phyloP scores from a whole-genome alignment of 1,140 invertebrate species.

The Drosophila truncata region DNA sequence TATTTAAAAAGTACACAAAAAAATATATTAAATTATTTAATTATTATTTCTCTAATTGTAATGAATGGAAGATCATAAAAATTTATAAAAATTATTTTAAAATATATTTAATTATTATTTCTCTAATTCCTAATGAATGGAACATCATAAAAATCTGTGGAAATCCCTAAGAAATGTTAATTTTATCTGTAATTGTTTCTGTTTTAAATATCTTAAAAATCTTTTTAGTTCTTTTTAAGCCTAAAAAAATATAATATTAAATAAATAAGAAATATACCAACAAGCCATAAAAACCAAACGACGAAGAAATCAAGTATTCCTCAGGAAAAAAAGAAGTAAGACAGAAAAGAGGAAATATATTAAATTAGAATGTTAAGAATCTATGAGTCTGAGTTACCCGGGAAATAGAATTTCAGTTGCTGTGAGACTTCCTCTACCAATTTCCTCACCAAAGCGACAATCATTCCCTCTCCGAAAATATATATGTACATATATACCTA shows the following conservation, averaged over 20 bases:
- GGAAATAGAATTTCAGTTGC: background rate
- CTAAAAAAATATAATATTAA: background rate
- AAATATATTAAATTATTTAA: background rate
- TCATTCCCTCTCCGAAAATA: background rate
- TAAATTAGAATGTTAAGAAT: conserved; percentile 20
- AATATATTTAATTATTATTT: background rate
- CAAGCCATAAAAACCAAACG: background rate
- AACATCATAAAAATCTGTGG: background rate
- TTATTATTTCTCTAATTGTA: too few species aligned
- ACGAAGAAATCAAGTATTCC: background rate
- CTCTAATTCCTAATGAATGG: too few species aligned
- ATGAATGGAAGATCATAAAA: too few species aligned
- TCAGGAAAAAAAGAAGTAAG: background rate
- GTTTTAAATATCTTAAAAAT: background rate
- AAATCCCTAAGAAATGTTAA: background rate
- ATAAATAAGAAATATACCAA: background rate
- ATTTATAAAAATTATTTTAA: background rate
- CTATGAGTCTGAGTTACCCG: conserved; percentile 12
- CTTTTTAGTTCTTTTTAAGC: background rate
- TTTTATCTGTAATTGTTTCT: background rate
- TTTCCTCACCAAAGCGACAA: background rate
- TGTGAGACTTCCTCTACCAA: conserved; percentile 3
- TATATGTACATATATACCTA: background rate
- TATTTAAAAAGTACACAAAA: background rate
- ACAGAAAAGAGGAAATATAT: conserved; percentile 5